phyloP scores from a whole-genome alignment of 2,797 vertebrate genomes.

The Hapalemur alaotrensis region DNA sequence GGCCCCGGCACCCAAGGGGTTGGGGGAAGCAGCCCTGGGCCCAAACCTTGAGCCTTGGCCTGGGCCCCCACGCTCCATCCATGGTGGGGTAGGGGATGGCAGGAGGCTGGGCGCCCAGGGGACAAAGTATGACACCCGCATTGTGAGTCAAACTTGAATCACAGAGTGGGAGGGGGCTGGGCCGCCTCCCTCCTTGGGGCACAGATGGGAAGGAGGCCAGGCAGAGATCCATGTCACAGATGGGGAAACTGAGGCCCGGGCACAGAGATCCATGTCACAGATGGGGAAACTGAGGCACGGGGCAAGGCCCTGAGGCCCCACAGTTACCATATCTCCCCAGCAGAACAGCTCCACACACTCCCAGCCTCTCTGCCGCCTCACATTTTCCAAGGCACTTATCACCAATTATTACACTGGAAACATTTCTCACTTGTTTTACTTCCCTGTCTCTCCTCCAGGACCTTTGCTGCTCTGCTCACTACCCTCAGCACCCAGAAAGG shows the following conservation, averaged over 20 bases:
- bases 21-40: background rate
- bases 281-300: background rate
- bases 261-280: background rate
- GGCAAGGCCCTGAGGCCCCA: accelerated
- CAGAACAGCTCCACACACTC: background rate
- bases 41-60: background rate
- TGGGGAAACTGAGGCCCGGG: background rate
- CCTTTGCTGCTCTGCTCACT: background rate
- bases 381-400: background rate
- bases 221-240: background rate
- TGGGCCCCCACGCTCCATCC: background rate
- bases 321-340: background rate
- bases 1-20: background rate
- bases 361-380: background rate
- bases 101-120: too few relatives aligned
- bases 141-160: background rate
- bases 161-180: background rate
- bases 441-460: too few relatives aligned
- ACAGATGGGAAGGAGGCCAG: background rate
- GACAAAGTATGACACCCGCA: background rate
- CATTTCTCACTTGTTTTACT: background rate
- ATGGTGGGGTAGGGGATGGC: background rate
- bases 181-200: background rate
- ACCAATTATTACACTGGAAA: background rate
- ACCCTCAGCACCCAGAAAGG: background rate